phyloP scores from a whole-genome alignment of 2,797 vertebrate species.

The Peromyscus melanophrys region DNA sequence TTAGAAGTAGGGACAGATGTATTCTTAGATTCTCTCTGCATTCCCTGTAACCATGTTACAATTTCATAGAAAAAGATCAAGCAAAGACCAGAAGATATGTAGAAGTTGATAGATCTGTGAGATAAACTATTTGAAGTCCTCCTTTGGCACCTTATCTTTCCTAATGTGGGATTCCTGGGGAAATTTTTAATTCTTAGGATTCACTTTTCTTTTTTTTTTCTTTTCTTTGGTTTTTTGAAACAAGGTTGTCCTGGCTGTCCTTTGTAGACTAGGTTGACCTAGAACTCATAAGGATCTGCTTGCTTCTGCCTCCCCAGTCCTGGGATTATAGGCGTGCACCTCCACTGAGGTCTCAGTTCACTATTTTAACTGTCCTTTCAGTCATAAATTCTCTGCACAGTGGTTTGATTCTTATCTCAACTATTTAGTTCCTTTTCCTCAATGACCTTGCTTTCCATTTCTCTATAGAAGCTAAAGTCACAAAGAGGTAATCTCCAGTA shows the following conservation, averaged over 20 bases:
- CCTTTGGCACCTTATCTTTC: not conserved
- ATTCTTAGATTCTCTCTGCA: not conserved
- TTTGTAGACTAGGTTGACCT: not conserved
- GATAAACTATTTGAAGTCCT: too few species aligned
- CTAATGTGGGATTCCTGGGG: not conserved
- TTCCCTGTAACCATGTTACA: not conserved
- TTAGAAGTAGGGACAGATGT: not conserved
- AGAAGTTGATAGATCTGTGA: not conserved
- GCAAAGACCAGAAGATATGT: not conserved
- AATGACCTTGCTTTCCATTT: not conserved
- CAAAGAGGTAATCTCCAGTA: not conserved
- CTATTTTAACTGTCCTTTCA: not conserved
- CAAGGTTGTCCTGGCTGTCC: not conserved
- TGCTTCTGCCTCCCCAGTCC: not conserved
- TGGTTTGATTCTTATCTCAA: slow-evolving; percentile 8
- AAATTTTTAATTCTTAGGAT: not conserved
- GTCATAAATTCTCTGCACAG: not conserved
- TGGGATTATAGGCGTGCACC: not conserved
- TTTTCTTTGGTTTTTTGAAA: not conserved
- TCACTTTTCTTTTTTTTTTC: not conserved
- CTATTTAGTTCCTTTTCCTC: not conserved
- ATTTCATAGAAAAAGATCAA: not conserved
- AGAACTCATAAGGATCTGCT: not conserved
- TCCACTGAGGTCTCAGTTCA: not conserved
- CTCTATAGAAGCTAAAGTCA: not conserved